These are phyloP conservation scores for Okamejei kenojei DNA, from an alignment of 2,797 vertebrate species.

Conservation along the genomic window DNA sequence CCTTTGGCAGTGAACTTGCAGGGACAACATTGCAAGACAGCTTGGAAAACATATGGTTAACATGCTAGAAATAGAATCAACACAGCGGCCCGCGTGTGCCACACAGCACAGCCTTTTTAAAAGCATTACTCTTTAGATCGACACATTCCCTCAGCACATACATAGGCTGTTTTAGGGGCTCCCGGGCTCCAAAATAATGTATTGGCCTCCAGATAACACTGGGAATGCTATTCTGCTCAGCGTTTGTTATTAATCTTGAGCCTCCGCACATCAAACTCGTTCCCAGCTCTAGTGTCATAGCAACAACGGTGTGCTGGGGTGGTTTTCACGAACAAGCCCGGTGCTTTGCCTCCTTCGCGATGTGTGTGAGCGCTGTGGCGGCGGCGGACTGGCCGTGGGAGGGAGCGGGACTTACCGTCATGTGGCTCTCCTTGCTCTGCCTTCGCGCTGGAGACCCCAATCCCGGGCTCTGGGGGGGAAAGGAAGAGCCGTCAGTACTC, in stretches of 20 bases:
- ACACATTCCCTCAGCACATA: neutral
- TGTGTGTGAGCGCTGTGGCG: no score
- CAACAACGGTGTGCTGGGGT: constrained; percentile 23
- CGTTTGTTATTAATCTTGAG: constrained; percentile 4
- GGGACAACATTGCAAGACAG: neutral
- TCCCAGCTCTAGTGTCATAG: constrained; percentile 13
- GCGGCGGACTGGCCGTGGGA: no score
- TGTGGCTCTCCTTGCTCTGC: constrained; percentile 70
- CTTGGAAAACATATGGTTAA: constrained; percentile 35
- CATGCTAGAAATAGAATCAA: neutral
- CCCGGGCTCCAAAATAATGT: neutral
- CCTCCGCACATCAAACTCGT: neutral
- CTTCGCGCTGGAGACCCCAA: constrained; percentile 74
- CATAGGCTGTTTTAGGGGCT: neutral
- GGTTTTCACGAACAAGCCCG: constrained; percentile 14
- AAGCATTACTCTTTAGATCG: neutral
- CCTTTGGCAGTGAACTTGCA: neutral
- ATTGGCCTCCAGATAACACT: constrained; percentile 7
- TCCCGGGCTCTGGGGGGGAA: constrained; percentile 74
- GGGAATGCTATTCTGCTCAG: neutral
- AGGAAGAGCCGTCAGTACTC: constrained; percentile 50
- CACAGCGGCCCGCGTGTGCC: neutral
- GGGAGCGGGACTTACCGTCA: constrained; percentile 64
- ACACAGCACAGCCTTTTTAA: neutral
- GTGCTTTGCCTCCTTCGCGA: neutral